phyloP scores from a whole-genome alignment of 2,113 vertebrate genomes.

The Phalacrocorax carbo region DNA sequence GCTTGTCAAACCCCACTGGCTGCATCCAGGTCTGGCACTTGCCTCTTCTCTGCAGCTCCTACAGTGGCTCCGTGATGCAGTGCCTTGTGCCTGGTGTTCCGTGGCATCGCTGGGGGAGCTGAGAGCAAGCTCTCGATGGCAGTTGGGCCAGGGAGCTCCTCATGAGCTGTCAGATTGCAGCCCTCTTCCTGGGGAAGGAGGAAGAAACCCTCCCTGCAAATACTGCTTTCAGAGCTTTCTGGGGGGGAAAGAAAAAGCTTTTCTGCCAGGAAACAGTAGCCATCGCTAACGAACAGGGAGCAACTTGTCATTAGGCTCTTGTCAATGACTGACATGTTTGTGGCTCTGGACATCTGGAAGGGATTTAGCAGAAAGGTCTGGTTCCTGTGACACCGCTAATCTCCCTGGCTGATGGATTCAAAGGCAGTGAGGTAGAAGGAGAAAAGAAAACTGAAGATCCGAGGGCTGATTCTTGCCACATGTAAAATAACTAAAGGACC shows the following conservation, averaged over 20 bases:
- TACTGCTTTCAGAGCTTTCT: not conserved
- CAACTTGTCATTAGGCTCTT: constrained; percentile 52
- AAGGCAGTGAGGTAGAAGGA: not conserved
- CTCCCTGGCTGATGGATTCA: constrained; percentile 12
- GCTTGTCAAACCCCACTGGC: not conserved
- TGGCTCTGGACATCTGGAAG: constrained; percentile 75
- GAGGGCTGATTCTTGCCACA: not conserved
- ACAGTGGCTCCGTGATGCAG: rapidly evolving
- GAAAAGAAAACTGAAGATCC: not conserved
- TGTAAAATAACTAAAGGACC: not conserved
- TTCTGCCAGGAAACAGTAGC: constrained; percentile 63
- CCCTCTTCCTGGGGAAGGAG: not conserved
- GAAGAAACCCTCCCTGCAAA: not conserved
- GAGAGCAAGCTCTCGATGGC: not conserved
- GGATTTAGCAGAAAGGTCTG: constrained; percentile 60
- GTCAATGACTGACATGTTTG: constrained; percentile 59
- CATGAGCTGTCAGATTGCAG: not conserved
- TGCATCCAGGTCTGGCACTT: not conserved
- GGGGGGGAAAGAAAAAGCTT: not conserved
- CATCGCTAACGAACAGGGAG: constrained; percentile 43
- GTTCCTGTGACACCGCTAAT: constrained; percentile 49
- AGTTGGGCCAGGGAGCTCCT: not conserved
- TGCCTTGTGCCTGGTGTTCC: not conserved
- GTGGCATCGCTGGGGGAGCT: not conserved
- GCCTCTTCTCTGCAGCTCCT: not conserved